Conservation (phyloP, 2,888 invertebrate species). For the Lycocerus yunnanus region DNA sequence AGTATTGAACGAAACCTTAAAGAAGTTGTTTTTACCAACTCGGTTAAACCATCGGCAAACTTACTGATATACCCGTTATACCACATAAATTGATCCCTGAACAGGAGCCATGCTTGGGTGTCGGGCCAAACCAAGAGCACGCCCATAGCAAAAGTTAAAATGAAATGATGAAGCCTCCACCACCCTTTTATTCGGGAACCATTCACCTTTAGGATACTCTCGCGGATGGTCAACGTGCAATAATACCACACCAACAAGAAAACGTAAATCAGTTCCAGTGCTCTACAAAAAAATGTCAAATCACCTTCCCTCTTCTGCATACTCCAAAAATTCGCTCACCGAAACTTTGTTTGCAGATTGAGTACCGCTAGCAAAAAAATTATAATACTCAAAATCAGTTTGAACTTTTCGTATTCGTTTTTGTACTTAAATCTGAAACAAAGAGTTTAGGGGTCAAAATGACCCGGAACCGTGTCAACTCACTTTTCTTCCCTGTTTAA, state of each 20-base stretch:
- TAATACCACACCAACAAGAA: slow-evolving; percentile 99
- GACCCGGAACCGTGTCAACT: slow-evolving; percentile 47
- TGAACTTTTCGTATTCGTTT: slow-evolving; percentile 99
- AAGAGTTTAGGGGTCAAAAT: neutral
- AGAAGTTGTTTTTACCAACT: neutral
- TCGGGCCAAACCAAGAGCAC: slow-evolving; percentile 97
- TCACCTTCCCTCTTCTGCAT: slow-evolving; percentile 2
- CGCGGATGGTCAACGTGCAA: slow-evolving; percentile 97
- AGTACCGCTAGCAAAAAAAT: slow-evolving; percentile 85
- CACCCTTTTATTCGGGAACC: slow-evolving; percentile 96
- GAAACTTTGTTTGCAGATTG: slow-evolving; percentile 81
- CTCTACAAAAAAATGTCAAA: slow-evolving; percentile 59
- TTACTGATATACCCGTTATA: slow-evolving; percentile 93
- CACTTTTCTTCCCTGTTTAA: slow-evolving; percentile 96
- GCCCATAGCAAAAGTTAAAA: slow-evolving; percentile 95
- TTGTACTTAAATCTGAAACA: slow-evolving; percentile 81
- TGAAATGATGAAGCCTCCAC: slow-evolving; percentile 99
- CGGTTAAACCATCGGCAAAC: slow-evolving; percentile 19
- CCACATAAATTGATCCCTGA: slow-evolving; percentile 90
- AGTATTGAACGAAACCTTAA: slow-evolving; percentile 41
- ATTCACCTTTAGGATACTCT: slow-evolving; percentile 97
- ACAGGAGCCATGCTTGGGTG: slow-evolving; percentile 86
- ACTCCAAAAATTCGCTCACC: slow-evolving; percentile 61
- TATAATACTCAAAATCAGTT: slow-evolving; percentile 91
- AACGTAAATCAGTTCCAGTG: slow-evolving; percentile 84